A percentile compares a stretch with the other conserved stretches of the same genome.
Conservation (phyloP, 2,797 vertebrate species). For the Melopsittacus undulatus region DNA sequence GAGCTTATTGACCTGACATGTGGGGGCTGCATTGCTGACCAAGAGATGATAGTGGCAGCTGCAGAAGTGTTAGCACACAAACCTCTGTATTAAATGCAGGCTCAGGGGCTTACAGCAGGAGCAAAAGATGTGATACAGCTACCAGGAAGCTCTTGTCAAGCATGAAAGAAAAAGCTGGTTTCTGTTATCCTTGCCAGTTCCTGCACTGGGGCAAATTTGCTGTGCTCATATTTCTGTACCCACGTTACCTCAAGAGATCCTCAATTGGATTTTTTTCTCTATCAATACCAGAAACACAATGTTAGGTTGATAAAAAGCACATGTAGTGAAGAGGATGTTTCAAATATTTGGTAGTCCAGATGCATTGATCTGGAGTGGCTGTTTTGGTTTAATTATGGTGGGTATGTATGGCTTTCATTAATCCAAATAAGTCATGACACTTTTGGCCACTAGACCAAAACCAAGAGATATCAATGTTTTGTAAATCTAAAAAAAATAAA, state of each 20-base stretch:
- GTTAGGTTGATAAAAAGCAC: not conserved
- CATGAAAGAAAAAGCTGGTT: not conserved
- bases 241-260: not conserved
- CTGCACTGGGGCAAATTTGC: not conserved
- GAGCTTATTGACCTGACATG: not conserved
- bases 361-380: not conserved
- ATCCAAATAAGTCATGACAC: not conserved
- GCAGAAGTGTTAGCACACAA: not conserved
- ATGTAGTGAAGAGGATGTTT: not conserved
- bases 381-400: not conserved
- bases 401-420: not conserved
- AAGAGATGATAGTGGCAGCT: not conserved
- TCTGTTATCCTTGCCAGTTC: not conserved
- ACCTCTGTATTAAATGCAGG: not conserved
- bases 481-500: not conserved
- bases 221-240: not conserved
- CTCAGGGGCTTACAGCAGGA: not conserved
- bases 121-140: not conserved
- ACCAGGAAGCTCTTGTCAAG: not conserved
- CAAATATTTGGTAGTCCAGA: not conserved
- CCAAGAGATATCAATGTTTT: not conserved
- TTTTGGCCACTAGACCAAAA: not conserved
- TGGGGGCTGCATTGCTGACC: not conserved
- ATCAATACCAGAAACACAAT: not conserved
- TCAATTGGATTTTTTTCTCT: fast-evolving